Conservation (phyloP, 2,888 invertebrate genomes). For the Apantesis nais region DNA sequence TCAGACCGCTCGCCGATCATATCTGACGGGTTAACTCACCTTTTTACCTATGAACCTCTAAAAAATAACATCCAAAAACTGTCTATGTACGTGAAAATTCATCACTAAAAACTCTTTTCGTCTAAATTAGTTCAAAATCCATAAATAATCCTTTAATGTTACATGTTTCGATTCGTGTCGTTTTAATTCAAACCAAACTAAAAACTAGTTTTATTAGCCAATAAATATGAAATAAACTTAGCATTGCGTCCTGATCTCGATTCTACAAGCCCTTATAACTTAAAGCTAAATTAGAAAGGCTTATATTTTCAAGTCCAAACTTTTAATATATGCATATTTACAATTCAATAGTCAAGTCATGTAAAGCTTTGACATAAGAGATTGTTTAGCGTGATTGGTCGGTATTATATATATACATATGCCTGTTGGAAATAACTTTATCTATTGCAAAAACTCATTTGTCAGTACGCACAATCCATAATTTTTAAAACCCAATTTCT, state of each 20-base stretch:
- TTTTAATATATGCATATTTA: conserved; percentile 19
- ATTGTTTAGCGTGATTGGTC: too few species aligned
- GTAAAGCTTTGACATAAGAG: too few species aligned
- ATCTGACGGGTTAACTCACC: conserved; percentile 59
- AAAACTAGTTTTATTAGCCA: neutral
- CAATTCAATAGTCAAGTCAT: too few species aligned
- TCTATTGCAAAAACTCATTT: neutral
- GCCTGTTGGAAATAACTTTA: conserved; percentile 9
- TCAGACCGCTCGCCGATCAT: conserved; percentile 63
- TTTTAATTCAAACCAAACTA: too few species aligned
- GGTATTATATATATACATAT: conserved; percentile 2
- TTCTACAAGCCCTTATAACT: neutral
- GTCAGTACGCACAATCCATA: neutral
- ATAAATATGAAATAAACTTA: neutral
- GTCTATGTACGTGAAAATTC: conserved; percentile 25
- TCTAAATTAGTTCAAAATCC: conserved; percentile 52
- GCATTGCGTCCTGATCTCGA: neutral
- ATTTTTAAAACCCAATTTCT: neutral
- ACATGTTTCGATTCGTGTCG: conserved; percentile 38
- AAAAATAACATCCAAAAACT: conserved; percentile 36
- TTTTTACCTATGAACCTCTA: conserved; percentile 34
- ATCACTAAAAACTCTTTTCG: conserved; percentile 33
- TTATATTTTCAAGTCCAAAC: conserved; percentile 18
- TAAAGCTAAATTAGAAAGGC: conserved; percentile 12
- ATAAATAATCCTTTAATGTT: conserved; percentile 66